Evolutionary conservation across 2,888 invertebrate species (phyloP), one percentile per base, ranked within the genome.

Genomic region (Lithosia quadra): DNA sequence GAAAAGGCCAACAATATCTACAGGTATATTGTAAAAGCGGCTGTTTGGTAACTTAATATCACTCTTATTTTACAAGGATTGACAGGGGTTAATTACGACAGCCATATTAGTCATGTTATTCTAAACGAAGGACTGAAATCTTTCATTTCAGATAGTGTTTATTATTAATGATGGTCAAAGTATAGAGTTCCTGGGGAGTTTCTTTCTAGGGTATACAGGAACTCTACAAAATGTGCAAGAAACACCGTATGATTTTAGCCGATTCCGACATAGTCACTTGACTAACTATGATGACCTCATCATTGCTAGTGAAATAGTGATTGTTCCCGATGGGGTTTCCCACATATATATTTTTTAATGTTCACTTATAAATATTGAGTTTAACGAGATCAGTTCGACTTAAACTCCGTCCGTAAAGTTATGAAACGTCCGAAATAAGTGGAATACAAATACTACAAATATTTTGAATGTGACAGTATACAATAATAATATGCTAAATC

Each of bases 401-500:
- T 43, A 43, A 49, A 49, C n/a, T n/a, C 49, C 2, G 7, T 49
- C 18, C 18, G 7, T 18, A 43, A 18, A 18, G 28, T 28, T 18
- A 43, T 43, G 7, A 18, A 18, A 43, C 18, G 43, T 18, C 18
- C 43, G 18, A 18, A 39, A 43, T 43, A 0, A 43, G 43, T 43
- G 18, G 43, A 1, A 39, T 15, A 39, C 15, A 0, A 39, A 39
- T 15, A 11, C 10, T 15, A 43, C 18, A 43, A 15, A 64, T 24
- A 67, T 59, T n/a, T 36, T n/a, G 43, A n/a, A 43, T n/a, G 18
- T 43, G 9, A 24, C 22, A 58, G n/a, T 33, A 1, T 24, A 21
- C 56, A 67, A 73, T 71, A 71, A 72, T 72, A 73, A 77, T 60
- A 70, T 24, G 71, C 65, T 53, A 56, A 57, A 64, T 56, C 18